Evolutionary conservation across 2,113 vertebrate species (phyloP), one percentile per base, ranked within the genome.

Genomic region (Neodon shergylaensis): DNA sequence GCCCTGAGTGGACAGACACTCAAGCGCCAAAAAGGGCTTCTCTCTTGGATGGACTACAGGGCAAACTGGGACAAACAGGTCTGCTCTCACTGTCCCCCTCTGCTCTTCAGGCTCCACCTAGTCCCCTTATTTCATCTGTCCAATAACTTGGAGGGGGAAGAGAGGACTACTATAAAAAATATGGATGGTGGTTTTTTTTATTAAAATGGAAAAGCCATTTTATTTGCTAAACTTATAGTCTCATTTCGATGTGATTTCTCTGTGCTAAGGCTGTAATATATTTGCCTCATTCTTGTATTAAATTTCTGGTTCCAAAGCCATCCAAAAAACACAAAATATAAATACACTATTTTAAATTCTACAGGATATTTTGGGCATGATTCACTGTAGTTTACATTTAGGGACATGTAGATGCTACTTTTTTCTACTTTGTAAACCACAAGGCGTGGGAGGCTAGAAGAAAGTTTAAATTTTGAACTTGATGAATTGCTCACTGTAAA

Each of bases 371-470:
- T 66, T 47, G 28, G 7, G 21, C 65, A 84, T 88, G 33, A 84
- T 81, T 94, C 70, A 93, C 47, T 93, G 47, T 87, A 26, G 58
- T 85, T 90, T 94, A 91, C 88, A 74, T 79, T 95, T 94, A 73
- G 13, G 6, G 61, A 77, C 1, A 0, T 44, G 26, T 47, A 49
- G 39, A n/a, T 82, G 31, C 26, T 82, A 12, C 47, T 63, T 84
- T 78, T 92, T 92, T 92, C 66, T 24, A 77, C 58, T 65, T 85
- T 42, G 76, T 79, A 97, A 91, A 61, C 77, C 36, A 66, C 52
- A 89, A 74, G 54, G 93, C 44, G 86, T 77, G 16, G 13, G 39
- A 52, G 26, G 13, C n/a, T 72, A 91, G 22, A 96, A 76, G 2
- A 92, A 90, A 73, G 19, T 88, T 95, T 26, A 91, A 33, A 94